These are phyloP conservation scores for Ia io DNA, from an alignment of 2,113 vertebrate genomes.

Conservation along the genomic window DNA sequence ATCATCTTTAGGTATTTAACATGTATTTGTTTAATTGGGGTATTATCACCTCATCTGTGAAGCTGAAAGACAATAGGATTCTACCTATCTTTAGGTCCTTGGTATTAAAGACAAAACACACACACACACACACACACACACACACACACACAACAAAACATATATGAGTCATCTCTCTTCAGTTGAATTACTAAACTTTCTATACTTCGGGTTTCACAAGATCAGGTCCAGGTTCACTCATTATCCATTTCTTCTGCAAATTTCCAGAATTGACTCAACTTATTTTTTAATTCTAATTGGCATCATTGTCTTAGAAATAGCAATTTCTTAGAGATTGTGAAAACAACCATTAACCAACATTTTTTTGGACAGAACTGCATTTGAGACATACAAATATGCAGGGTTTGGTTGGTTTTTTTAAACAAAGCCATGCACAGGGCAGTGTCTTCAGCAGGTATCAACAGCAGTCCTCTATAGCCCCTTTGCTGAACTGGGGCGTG, in stretches of 20 bases:
- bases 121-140: too few species aligned
- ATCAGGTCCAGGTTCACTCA: too few species aligned
- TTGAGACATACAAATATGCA: not conserved
- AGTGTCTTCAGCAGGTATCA: not conserved
- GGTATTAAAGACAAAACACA: not conserved
- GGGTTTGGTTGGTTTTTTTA: not conserved
- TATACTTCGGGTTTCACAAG: not conserved
- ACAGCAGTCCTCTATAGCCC: not conserved
- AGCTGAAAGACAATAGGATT: constrained; percentile 5
- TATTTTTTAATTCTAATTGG: not conserved
- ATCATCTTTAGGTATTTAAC: not conserved
- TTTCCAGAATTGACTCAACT: not conserved
- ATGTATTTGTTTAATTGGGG: not conserved
- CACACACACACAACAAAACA: not conserved
- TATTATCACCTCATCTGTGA: not conserved
- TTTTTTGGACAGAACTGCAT: not conserved
- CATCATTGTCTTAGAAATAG: not conserved
- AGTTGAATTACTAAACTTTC: not conserved
- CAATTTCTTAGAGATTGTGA: not conserved
- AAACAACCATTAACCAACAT: not conserved
- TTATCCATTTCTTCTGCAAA: not conserved
- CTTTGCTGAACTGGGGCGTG: not conserved
- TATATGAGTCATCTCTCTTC: not conserved
- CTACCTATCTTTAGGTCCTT: not conserved
- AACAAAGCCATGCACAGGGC: not conserved